Base-by-base conservation (phyloP, 2,888 invertebrate species). In the Diarsia rubi region DNA sequence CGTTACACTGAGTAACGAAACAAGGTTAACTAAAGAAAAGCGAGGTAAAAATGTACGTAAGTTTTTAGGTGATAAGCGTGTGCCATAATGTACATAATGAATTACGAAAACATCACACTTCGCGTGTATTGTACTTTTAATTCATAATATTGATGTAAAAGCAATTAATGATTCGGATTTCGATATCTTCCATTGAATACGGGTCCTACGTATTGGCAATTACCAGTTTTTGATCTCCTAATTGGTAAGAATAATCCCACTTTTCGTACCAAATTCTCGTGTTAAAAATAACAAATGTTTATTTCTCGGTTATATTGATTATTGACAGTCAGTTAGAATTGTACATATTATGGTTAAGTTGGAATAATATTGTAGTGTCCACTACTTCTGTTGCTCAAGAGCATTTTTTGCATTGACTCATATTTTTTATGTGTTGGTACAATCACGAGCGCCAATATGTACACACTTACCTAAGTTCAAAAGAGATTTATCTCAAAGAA, bases 91-190 rank as follows among this genome's bases (percentile, higher is more conserved):
- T 89, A 89, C 75, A 86, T 86, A 87, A 86, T 84, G 84, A 87
- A 88, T 86, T 89, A 88, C 82, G 72, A 81, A 88, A 83, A 82
- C 91, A 91, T 91, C 91, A 91, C 90, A 90, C 80, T 83, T 74
- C 79, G 57, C 74, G 80, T 84, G 79, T 82, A 85, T 75, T 82
- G 76, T 82, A 88, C 75, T 84, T 78, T 64, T 79, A 78, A 83
- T 76, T 87, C 81, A 87, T 87, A 84, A 84, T 85, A 84, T 81
- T 87, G 75, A 75, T 82, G 54, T 79, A 64, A 78, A 69, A 69
- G n/a, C 49, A 62, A 37, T 75, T 47, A 65, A 73, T 52, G 73
- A 78, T 75, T 85, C 80, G 66, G 73, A 79, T 81, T 78, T 73
- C 67, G 52, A 52, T 70, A 79, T 74, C 68, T 80, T 67, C 68